phyloP scores from a whole-genome alignment of 2,888 invertebrate genomes.

The Psococerastis gibbosa region DNA sequence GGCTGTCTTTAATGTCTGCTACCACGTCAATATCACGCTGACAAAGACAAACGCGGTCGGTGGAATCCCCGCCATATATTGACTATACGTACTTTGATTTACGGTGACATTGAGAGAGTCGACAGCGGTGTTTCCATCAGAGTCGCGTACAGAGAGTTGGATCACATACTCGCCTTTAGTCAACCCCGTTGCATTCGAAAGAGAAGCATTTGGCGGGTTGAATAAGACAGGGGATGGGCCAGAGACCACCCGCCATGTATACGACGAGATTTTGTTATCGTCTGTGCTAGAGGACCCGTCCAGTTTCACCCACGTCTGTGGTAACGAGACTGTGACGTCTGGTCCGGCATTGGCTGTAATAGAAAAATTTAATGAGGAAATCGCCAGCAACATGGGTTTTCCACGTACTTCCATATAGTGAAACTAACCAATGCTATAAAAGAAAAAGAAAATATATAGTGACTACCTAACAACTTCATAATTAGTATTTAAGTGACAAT shows the following conservation, averaged over 20 bases:
- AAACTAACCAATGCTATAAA: not conserved
- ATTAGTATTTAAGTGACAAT: too few relatives aligned
- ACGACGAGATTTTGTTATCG: slow-evolving; percentile 63
- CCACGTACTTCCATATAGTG: too few relatives aligned
- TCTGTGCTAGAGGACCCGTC: slow-evolving; percentile 68
- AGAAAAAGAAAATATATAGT: slow-evolving; percentile 3
- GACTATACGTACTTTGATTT: slow-evolving; percentile 52
- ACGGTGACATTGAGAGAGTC: slow-evolving; percentile 57
- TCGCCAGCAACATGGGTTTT: not conserved
- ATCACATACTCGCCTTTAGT: slow-evolving; percentile 73
- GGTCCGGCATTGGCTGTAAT: slow-evolving; percentile 32
- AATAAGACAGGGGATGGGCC: slow-evolving; percentile 32
- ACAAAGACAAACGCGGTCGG: too few relatives aligned
- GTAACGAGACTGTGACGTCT: slow-evolving; percentile 53
- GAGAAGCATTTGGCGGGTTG: slow-evolving; percentile 32
- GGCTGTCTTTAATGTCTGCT: too few relatives aligned
- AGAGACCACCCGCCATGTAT: slow-evolving; percentile 55
- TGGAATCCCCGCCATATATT: too few relatives aligned
- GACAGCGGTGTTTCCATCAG: slow-evolving; percentile 60
- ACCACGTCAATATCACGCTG: too few relatives aligned
- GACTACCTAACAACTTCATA: not conserved
- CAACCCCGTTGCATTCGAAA: slow-evolving; percentile 56
- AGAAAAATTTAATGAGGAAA: slow-evolving; percentile 6
- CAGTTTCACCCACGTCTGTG: slow-evolving; percentile 57
- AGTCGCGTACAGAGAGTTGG: slow-evolving; percentile 63